Percentiles rank a stretch among this genome's conserved stretches.
These are phyloP conservation scores for Macrophya annulata DNA, from an alignment of 2,888 invertebrate species.

Conservation along the genomic window DNA sequence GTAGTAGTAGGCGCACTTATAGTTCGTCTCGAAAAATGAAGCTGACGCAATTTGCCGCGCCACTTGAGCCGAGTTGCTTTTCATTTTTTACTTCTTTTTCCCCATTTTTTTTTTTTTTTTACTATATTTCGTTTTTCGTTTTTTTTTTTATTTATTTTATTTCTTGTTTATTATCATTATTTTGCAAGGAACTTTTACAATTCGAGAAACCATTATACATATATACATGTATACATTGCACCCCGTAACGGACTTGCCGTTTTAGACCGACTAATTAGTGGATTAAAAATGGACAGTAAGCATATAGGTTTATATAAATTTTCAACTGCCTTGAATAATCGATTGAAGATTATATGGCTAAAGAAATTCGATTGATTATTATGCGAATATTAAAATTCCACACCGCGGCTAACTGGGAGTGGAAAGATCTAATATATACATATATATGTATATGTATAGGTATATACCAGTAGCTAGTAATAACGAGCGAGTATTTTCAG, in stretches of 20 bases:
- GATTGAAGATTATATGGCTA: neutral
- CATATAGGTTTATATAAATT: neutral
- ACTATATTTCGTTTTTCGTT: neutral
- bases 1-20: constrained; percentile 41
- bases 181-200: constrained; percentile 18
- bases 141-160: neutral
- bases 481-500: constrained; percentile 29
- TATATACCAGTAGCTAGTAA: constrained; percentile 9
- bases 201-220: neutral
- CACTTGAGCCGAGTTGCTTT: constrained; percentile 41
- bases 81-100: neutral
- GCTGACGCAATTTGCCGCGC: constrained; percentile 48
- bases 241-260: neutral
- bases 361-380: neutral
- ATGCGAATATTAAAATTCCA: neutral
- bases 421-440: neutral
- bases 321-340: neutral
- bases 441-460: neutral
- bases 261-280: neutral
- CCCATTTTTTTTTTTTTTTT: neutral
- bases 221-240: neutral
- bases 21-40: constrained; percentile 49
- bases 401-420: neutral
- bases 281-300: constrained; percentile 15
- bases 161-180: neutral